Evolutionary conservation across 2,113 vertebrate species (phyloP), one percentile per base, ranked within the genome.

Genomic region (Leucosticte australis): DNA sequence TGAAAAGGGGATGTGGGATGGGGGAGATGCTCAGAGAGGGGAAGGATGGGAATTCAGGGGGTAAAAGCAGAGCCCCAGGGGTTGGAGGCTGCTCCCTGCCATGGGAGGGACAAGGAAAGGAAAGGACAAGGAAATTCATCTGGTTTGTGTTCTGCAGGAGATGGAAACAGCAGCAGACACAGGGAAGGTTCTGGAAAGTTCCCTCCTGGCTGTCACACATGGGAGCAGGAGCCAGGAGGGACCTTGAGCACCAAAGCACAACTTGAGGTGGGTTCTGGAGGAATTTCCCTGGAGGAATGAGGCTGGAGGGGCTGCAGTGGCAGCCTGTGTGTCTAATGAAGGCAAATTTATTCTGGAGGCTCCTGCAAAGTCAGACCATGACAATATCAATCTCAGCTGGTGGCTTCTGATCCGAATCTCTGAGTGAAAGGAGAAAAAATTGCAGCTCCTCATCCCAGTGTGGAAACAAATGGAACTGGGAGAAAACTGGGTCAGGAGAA

Each of bases 321-420:
- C 75, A 86, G 53, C 18, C 83, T 60, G 47, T 30, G 93, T 23
- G 81, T 68, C 94, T 93, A 88, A 92, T 90, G 73, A 94, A 95
- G 87, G 95, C 87, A 94, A 90, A 96, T 96, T 60, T 83, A 97
- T 97, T 94, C 92, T 20, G 71, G n/a, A 80, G 17, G 59, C 63
- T 87, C 86, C 67, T 2, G 15, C 79, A 76, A 57, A 90, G 89
- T 62, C n/a, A 33, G 27, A 41, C 62, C 18, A 6, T 4, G 7
- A 33, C 12, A 50, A 4, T 18, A 88, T 39, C 65, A 63, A 50
- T 73, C 83, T 37, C 63, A 30, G 13, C 53, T 2, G 30, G 52
- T 27, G 4, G 8, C 33, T 86, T 84, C 84, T 77, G 78, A 62
- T 35, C 35, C 1, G 15, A 41, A 78, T 41, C 3, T 39, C 37